Evolutionary conservation across 1,140 invertebrate species (phyloP).

Genomic region (Paraescarpia echinospica): DNA sequence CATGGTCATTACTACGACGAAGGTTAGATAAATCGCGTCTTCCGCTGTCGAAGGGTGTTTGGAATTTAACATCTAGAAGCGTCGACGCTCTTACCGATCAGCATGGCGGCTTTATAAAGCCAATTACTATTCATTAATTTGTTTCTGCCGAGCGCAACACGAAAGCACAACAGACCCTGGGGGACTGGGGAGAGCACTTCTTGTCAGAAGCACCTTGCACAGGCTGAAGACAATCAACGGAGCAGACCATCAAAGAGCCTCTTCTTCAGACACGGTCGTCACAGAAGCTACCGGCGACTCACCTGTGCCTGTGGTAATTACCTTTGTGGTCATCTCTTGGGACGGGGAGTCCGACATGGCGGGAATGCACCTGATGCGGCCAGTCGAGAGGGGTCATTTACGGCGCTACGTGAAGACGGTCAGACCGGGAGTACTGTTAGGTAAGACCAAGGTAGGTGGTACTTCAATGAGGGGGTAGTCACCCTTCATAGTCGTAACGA

Average conservation of each 20-base stretch:
- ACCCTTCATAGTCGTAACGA: background rate
- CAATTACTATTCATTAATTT: conserved; percentile 7
- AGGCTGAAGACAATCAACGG: background rate
- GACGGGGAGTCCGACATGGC: background rate
- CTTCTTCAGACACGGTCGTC: background rate
- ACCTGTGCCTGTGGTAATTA: background rate
- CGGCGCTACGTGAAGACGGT: conserved; percentile 2
- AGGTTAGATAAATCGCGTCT: background rate
- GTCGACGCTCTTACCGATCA: background rate
- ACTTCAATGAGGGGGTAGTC: background rate
- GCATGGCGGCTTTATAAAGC: background rate
- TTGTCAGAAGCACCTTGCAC: background rate
- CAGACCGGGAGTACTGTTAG: background rate
- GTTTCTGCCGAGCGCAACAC: background rate
- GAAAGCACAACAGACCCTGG: background rate
- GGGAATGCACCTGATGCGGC: background rate
- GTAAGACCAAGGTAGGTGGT: background rate
- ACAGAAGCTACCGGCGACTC: background rate
- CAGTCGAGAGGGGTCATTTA: background rate
- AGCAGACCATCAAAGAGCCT: background rate
- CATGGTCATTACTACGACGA: background rate
- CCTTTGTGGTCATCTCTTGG: background rate
- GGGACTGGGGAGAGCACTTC: background rate
- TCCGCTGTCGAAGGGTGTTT: background rate
- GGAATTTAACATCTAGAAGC: background rate